Evolutionary conservation across 1,140 invertebrate genomes (phyloP).

Genomic region (Penaeus japonicus): DNA sequence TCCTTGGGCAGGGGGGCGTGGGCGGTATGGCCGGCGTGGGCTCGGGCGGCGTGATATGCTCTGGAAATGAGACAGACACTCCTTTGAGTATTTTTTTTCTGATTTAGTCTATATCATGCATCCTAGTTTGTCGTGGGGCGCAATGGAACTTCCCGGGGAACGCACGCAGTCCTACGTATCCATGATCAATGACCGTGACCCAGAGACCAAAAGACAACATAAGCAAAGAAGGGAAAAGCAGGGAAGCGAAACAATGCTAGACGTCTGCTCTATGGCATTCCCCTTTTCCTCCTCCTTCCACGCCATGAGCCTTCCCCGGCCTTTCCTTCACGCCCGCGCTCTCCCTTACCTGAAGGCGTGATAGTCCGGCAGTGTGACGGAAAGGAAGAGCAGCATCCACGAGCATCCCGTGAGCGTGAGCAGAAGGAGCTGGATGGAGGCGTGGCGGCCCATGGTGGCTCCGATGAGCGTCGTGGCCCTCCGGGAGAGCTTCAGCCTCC

Average conservation of each 20-base stretch:
- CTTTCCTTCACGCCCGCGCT: too few species aligned
- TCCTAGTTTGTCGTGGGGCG: too few species aligned
- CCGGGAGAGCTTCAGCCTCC: neutral
- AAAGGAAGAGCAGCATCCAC: slow-evolving; percentile 49
- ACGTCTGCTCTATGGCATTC: too few species aligned
- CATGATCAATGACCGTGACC: too few species aligned
- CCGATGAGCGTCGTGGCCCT: neutral
- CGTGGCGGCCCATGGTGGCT: slow-evolving; percentile 32
- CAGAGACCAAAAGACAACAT: too few species aligned
- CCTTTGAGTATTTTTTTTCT: neutral
- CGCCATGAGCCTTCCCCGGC: too few species aligned
- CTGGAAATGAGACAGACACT: neutral
- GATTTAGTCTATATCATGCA: neutral
- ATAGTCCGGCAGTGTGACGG: slow-evolving; percentile 39
- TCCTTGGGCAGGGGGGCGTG: slow-evolving; percentile 18
- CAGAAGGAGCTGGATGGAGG: slow-evolving; percentile 40
- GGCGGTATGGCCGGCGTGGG: slow-evolving; percentile 7
- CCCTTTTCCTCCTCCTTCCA: too few species aligned
- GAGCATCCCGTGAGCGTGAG: slow-evolving; percentile 42
- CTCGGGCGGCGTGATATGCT: slow-evolving; percentile 23
- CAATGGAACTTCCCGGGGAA: too few species aligned
- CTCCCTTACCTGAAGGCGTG: slow-evolving; percentile 31
- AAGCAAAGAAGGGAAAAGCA: too few species aligned
- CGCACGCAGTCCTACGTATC: too few species aligned
- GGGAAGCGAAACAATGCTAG: too few species aligned